Conservation (phyloP, 2,797 vertebrate species). For the Cetoscarus ocellatus region DNA sequence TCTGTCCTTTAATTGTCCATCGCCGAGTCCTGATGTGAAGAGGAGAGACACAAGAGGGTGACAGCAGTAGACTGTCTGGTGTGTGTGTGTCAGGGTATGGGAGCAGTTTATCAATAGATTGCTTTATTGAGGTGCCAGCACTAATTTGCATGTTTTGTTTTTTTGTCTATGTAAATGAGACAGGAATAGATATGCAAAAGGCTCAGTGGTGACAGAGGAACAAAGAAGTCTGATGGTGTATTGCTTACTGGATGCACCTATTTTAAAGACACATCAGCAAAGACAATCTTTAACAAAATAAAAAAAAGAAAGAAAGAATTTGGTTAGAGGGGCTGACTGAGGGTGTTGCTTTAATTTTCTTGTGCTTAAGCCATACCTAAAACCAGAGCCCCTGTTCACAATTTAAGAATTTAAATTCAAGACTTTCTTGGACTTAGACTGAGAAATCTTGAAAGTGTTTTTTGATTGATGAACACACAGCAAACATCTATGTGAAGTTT, state of each 20-base stretch:
- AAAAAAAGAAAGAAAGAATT: too few relatives aligned
- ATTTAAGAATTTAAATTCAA: too few relatives aligned
- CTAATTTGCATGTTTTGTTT: constrained; percentile 75
- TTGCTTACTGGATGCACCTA: not conserved
- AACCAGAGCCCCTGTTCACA: too few relatives aligned
- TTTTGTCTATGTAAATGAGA: constrained; percentile 66
- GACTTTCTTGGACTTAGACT: too few relatives aligned
- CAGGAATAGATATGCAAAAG: constrained; percentile 76
- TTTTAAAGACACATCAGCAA: too few relatives aligned
- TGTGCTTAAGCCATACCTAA: too few relatives aligned
- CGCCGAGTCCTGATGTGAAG: constrained; percentile 40
- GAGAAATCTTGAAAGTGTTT: too few relatives aligned
- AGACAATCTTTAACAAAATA: too few relatives aligned
- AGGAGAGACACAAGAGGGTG: constrained; percentile 43
- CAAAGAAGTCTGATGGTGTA: constrained; percentile 58
- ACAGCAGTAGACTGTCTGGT: constrained; percentile 36
- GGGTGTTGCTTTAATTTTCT: too few relatives aligned
- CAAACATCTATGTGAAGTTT: too few relatives aligned
- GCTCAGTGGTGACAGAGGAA: constrained; percentile 62
- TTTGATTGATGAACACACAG: too few relatives aligned
- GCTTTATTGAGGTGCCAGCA: constrained; percentile 72
- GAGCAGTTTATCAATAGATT: constrained; percentile 75
- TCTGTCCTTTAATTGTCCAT: constrained; percentile 48
- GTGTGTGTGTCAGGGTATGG: constrained; percentile 27
- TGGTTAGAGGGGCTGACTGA: too few relatives aligned